A percentile compares a stretch with the other conserved stretches of the same genome.
Evolutionary conservation across 2,888 invertebrate genomes (phyloP).

Genomic region (Athalia rosae): DNA sequence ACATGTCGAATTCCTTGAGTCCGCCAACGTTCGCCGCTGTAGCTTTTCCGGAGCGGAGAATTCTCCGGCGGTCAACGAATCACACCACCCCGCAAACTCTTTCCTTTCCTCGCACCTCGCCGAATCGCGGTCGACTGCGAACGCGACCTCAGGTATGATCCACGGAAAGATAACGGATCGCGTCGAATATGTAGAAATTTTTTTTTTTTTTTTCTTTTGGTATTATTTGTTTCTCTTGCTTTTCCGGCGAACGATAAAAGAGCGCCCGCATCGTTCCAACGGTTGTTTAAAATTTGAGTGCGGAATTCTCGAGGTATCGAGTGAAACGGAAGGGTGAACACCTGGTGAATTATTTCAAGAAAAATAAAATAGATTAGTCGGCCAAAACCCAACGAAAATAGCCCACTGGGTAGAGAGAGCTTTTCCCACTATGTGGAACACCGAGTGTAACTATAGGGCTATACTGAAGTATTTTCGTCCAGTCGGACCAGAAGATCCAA

Average conservation of each 20-base stretch:
- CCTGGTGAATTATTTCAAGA: conserved; percentile 40
- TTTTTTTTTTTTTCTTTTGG: too few relatives aligned
- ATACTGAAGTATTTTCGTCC: conserved; percentile 46
- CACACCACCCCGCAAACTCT: too few relatives aligned
- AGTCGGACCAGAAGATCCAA: conserved; percentile 46
- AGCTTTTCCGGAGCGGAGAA: too few relatives aligned
- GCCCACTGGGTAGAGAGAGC: conserved; percentile 23
- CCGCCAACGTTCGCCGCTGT: too few relatives aligned
- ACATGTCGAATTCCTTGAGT: neutral
- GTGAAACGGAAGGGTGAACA: neutral
- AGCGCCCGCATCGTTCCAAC: neutral
- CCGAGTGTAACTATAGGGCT: conserved; percentile 31
- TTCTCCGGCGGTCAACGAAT: too few relatives aligned
- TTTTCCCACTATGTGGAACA: conserved; percentile 45
- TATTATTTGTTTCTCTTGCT: too few relatives aligned
- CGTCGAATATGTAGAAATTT: too few relatives aligned
- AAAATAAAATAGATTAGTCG: conserved; percentile 45
- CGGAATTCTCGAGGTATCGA: neutral
- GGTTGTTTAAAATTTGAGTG: neutral
- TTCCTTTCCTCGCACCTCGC: too few relatives aligned
- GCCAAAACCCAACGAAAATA: conserved; percentile 43
- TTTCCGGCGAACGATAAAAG: neutral
- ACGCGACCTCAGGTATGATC: too few relatives aligned
- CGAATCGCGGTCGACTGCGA: too few relatives aligned
- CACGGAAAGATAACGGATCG: too few relatives aligned